phyloP scores from a whole-genome alignment of 2,888 invertebrate species.

The Agriopis aurantiaria region DNA sequence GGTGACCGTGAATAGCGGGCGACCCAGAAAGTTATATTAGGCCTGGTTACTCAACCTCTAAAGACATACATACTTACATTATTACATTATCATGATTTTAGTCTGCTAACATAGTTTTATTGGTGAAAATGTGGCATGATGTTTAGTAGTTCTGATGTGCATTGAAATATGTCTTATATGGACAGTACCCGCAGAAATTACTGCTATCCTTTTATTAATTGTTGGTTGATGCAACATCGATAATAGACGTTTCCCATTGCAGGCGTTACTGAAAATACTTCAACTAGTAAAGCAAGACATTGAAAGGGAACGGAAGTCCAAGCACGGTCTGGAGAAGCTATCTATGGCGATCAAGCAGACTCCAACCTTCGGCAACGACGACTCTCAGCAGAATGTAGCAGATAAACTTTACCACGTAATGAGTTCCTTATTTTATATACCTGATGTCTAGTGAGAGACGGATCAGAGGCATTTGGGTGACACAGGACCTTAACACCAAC shows the following conservation, averaged over 20 bases:
- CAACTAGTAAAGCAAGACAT: conserved; percentile 95
- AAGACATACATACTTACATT: too few relatives aligned
- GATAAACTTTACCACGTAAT: conserved; percentile 97
- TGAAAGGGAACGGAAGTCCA: conserved; percentile 95
- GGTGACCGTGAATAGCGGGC: too few relatives aligned
- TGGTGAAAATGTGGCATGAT: too few relatives aligned
- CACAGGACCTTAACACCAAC: too few relatives aligned
- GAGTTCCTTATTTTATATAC: conserved; percentile 35
- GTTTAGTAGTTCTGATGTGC: too few relatives aligned
- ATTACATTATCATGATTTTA: too few relatives aligned
- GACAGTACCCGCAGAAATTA: neutral
- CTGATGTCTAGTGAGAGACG: too few relatives aligned
- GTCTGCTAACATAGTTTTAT: too few relatives aligned
- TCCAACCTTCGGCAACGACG: conserved; percentile 94
- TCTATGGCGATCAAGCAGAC: conserved; percentile 95
- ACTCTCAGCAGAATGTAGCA: conserved; percentile 95
- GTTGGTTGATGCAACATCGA: neutral
- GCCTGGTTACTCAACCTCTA: too few relatives aligned
- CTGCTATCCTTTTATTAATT: neutral
- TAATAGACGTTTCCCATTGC: conserved; percentile 49
- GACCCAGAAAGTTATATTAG: too few relatives aligned
- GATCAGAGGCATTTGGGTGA: too few relatives aligned
- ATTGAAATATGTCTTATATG: too few relatives aligned
- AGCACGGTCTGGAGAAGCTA: conserved; percentile 95
- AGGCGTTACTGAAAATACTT: conserved; percentile 93